Percentiles rank a stretch among this genome's conserved stretches.
phyloP scores from a whole-genome alignment of 2,888 invertebrate genomes.

The Pharmacophagus antenor region DNA sequence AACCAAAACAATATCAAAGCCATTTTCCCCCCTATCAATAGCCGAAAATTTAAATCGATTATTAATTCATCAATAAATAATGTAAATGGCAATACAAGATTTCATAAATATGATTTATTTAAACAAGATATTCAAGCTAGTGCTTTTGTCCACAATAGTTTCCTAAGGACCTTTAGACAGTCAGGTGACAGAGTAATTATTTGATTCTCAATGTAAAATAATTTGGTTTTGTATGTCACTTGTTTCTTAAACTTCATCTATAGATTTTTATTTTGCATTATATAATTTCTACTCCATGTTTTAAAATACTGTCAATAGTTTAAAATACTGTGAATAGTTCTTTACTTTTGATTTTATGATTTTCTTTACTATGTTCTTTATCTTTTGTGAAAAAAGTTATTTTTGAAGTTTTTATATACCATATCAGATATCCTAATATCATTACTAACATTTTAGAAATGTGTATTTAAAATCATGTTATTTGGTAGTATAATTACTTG shows the following conservation, averaged over 20 bases:
- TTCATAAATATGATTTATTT: constrained; percentile 41
- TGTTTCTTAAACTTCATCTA: constrained; percentile 31
- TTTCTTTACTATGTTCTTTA: no score
- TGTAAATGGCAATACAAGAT: constrained; percentile 45
- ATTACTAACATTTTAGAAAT: no score
- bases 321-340: no score
- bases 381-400: no score
- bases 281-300: no score
- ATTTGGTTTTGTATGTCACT: neutral
- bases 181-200: constrained; percentile 36
- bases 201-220: neutral
- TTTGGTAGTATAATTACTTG: no score
- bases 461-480: no score
- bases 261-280: constrained; percentile 31
- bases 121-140: constrained; percentile 46
- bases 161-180: constrained; percentile 45
- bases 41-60: constrained; percentile 39
- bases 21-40: constrained; percentile 27
- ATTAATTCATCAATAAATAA: constrained; percentile 49
- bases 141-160: constrained; percentile 48
- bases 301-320: no score
- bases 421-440: no score
- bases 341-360: no score
- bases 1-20: constrained; percentile 30
- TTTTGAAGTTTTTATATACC: no score